Evolutionary conservation across 1,140 invertebrate species (phyloP).

Genomic region (Drosophila ogumai): DNA sequence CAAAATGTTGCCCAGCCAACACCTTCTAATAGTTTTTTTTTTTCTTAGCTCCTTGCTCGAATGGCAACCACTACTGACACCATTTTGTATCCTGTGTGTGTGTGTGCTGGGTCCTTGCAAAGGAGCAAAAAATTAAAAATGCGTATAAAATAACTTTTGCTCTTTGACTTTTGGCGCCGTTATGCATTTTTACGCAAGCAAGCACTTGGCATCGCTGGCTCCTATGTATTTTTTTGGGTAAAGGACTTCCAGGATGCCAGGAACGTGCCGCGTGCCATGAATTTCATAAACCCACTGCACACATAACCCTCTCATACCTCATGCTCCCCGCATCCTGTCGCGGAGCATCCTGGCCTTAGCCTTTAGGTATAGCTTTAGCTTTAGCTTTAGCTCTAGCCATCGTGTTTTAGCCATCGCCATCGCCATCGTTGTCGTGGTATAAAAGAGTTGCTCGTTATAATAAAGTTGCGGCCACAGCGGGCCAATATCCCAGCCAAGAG

Average conservation of each 20-base stretch:
- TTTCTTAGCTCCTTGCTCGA: slow-evolving; percentile 24
- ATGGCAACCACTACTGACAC: slow-evolving; percentile 72
- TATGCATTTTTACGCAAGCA: slow-evolving; percentile 73
- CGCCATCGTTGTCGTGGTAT: slow-evolving; percentile 10
- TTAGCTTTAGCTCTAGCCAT: slow-evolving; percentile 9
- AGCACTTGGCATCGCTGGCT: slow-evolving; percentile 52
- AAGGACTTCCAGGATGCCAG: slow-evolving; percentile 47
- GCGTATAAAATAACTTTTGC: slow-evolving; percentile 74
- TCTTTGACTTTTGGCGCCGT: slow-evolving; percentile 74
- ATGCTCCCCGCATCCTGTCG: neutral
- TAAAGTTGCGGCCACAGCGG: slow-evolving; percentile 55
- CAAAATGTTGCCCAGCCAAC: slow-evolving; percentile 73
- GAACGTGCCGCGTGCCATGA: slow-evolving; percentile 50
- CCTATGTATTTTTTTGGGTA: slow-evolving; percentile 13
- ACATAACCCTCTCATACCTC: slow-evolving; percentile 5
- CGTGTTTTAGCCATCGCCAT: slow-evolving; percentile 2
- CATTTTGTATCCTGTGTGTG: slow-evolving; percentile 55
- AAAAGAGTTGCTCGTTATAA: slow-evolving; percentile 43
- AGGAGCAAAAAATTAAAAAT: slow-evolving; percentile 65
- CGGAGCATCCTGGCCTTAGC: slow-evolving; percentile 5
- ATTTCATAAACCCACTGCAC: slow-evolving; percentile 33
- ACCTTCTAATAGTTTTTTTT: slow-evolving; percentile 65
- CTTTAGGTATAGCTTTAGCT: neutral
- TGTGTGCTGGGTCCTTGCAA: slow-evolving; percentile 30
- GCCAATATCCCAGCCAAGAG: slow-evolving; percentile 30